These are phyloP conservation scores for Orius insidiosus DNA, from an alignment of 1,140 invertebrate species.

Conservation along the genomic window DNA sequence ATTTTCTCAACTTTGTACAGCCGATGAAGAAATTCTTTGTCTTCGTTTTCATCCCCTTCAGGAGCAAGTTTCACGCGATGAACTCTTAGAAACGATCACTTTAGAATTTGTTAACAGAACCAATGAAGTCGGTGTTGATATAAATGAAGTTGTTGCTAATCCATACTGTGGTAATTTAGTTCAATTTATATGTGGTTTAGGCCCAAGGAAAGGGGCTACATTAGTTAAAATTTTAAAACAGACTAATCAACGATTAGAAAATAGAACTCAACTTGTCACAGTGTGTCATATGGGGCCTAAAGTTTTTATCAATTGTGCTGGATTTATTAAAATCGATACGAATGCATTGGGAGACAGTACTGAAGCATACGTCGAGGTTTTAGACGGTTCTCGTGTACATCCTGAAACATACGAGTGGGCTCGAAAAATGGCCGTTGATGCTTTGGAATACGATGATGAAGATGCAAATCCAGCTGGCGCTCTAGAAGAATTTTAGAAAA, in stretches of 20 bases:
- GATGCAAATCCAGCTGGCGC: constrained; percentile 91
- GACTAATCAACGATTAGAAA: constrained; percentile 82
- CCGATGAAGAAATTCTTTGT: constrained; percentile 90
- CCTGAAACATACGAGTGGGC: constrained; percentile 99
- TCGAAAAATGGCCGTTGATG: constrained; percentile 98
- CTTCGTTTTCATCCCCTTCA: constrained; percentile 81
- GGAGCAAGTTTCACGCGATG: constrained; percentile 71
- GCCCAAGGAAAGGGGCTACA: constrained; percentile 83
- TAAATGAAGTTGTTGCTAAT: constrained; percentile 81
- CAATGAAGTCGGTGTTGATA: constrained; percentile 97
- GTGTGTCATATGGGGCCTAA: constrained; percentile 94
- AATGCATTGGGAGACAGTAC: constrained; percentile 81
- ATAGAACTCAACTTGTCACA: constrained; percentile 87
- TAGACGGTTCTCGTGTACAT: constrained; percentile 95
- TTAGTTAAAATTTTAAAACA: constrained; percentile 83
- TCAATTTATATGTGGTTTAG: constrained; percentile 95
- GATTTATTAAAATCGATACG: constrained; percentile 98
- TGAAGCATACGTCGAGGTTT: constrained; percentile 85
- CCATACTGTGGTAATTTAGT: constrained; percentile 76
- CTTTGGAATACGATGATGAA: constrained; percentile 89
- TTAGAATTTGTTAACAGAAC: constrained; percentile 82
- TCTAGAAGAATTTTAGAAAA: constrained; percentile 92
- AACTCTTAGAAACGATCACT: constrained; percentile 66
- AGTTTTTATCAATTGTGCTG: constrained; percentile 97
- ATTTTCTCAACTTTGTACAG: constrained; percentile 85